Conservation (phyloP, 1,140 invertebrate genomes). For the Hyles euphorbiae region DNA sequence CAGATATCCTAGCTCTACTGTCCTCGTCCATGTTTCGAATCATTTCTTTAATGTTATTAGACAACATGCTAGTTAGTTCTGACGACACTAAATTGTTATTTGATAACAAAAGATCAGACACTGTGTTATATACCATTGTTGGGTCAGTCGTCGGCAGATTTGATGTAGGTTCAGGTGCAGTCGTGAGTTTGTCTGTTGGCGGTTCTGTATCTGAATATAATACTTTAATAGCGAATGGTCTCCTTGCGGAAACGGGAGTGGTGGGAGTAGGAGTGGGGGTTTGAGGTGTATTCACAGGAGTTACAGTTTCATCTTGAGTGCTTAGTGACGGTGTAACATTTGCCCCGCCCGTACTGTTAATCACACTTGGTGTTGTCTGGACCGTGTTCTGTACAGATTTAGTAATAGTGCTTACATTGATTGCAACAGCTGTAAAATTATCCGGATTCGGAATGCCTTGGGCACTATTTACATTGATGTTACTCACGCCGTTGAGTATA, state of each 20-base stretch:
- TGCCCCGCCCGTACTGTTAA: conserved; percentile 62
- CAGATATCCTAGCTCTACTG: conserved; percentile 57
- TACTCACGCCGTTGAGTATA: conserved; percentile 66
- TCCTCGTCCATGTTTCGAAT: conserved; percentile 63
- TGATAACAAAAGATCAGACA: conserved; percentile 67
- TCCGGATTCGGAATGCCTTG: conserved; percentile 49
- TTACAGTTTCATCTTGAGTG: conserved; percentile 36
- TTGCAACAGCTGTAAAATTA: conserved; percentile 29
- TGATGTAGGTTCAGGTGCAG: conserved; percentile 50
- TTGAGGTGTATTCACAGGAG: conserved; percentile 46
- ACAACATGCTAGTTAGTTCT: conserved; percentile 72
- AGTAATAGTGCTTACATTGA: conserved; percentile 64
- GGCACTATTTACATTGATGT: conserved; percentile 68
- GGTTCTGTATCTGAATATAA: conserved; percentile 68
- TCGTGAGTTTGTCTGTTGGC: conserved; percentile 55
- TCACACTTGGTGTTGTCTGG: conserved; percentile 62
- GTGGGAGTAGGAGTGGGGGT: conserved; percentile 47
- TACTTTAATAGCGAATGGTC: conserved; percentile 70
- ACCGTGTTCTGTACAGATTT: conserved; percentile 71
- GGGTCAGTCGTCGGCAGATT: conserved; percentile 58
- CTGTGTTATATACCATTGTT: conserved; percentile 69
- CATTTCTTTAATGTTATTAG: conserved; percentile 67
- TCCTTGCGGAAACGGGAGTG: conserved; percentile 60
- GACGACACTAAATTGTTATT: conserved; percentile 68
- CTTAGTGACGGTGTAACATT: conserved; percentile 58